phyloP scores from a whole-genome alignment of 2,797 vertebrate genomes.

The Tenualosa thibaudeaui region DNA sequence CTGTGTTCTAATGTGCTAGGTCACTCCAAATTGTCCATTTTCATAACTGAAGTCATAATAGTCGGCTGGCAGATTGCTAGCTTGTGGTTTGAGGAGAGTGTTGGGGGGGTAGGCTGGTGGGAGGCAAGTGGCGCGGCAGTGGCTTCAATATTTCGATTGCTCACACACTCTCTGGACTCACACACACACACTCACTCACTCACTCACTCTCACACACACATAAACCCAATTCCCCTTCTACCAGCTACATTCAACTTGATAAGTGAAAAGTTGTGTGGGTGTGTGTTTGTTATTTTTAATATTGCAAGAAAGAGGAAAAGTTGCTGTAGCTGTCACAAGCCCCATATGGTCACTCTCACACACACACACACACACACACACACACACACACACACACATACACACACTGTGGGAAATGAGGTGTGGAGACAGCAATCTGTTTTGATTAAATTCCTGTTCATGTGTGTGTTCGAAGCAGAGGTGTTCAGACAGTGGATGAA shows the following conservation, averaged over 20 bases:
- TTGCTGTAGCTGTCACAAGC: background rate
- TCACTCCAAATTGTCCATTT: conserved; percentile 40
- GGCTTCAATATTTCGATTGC: conserved; percentile 21
- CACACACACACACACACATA: no score
- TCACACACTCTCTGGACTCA: background rate
- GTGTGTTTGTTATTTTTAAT: conserved; percentile 27
- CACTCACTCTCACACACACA: no score
- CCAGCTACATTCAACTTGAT: conserved; percentile 25
- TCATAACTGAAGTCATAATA: conserved; percentile 40
- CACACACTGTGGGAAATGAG: background rate
- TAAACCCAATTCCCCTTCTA: background rate
- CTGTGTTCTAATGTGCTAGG: conserved; percentile 37
- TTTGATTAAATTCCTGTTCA: conserved; percentile 1
- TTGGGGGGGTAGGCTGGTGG: background rate
- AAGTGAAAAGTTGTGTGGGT: conserved; percentile 13
- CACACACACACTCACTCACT: no score
- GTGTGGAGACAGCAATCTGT: background rate
- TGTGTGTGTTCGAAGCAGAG: background rate
- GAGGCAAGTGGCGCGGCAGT: background rate
- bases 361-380: no score
- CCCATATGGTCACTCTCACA: background rate
- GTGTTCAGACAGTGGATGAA: background rate
- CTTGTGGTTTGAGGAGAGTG: conserved; percentile 17
- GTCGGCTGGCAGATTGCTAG: conserved; percentile 18
- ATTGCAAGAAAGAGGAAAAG: background rate